Evolutionary conservation across 2,888 invertebrate species (phyloP).

Genomic region (Vannuccia rotundouncinata): DNA sequence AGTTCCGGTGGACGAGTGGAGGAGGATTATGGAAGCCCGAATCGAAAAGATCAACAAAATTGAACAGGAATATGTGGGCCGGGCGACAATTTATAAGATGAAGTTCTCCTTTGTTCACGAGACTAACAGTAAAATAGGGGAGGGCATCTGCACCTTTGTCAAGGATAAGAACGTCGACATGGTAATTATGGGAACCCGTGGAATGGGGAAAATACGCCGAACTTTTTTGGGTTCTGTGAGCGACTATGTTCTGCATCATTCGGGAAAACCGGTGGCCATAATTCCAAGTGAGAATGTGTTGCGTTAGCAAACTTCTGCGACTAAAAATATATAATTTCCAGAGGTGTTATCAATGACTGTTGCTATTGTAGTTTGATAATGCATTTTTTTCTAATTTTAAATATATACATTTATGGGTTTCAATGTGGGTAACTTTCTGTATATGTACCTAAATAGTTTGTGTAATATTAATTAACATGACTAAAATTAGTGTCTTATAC

Average conservation of each 20-base stretch:
- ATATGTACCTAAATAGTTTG: too few relatives aligned
- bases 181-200: background rate
- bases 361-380: too few relatives aligned
- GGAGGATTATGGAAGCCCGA: background rate
- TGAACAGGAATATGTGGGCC: background rate
- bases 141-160: background rate
- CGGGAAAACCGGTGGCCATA: conserved; percentile 9
- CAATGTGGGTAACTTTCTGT: too few relatives aligned
- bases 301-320: too few relatives aligned
- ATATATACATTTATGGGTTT: too few relatives aligned
- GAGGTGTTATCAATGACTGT: too few relatives aligned
- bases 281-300: too few relatives aligned
- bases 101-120: background rate
- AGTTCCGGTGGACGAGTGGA: background rate
- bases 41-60: background rate
- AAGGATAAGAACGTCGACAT: background rate
- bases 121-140: background rate
- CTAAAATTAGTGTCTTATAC: too few relatives aligned
- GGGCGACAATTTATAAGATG: background rate
- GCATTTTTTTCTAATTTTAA: too few relatives aligned
- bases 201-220: background rate
- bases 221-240: conserved; percentile 15
- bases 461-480: too few relatives aligned
- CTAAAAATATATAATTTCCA: too few relatives aligned
- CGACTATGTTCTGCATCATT: conserved; percentile 25